Base-by-base conservation (phyloP, 35 echinoderm and acorn worm genomes). In the Amphiura filiformis region DNA sequence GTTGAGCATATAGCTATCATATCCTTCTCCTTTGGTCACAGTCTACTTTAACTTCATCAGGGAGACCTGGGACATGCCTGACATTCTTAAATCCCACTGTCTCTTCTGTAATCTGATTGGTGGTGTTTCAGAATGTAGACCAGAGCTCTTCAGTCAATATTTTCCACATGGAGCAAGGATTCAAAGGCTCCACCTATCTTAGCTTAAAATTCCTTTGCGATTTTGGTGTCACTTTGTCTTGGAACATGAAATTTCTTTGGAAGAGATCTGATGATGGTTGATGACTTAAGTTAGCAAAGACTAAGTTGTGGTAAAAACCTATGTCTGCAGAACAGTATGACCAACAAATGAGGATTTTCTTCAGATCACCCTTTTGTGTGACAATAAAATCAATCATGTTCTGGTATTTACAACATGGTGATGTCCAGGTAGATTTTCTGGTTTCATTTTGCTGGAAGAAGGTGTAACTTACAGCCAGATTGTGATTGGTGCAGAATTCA, bases 311-410 rank as follows among this genome's bases (percentile, higher is more conserved):
- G 34, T 85, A 44, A 13, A 52, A 85, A 26, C 83, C 83, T 11
- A 85, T 65, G 18, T 85, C 83, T 31, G 83, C 83, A 14, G 83
- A 57, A 35, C 83, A 85, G 56, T 85, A 85, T 70, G 83, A 85
- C 41, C 83, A 7, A 52, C 83, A 85, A 30, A 65, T 85, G 20
- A 34, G 83, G 65, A 85, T 61, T 57, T 34, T 85, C 13, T 22
- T 65, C 31, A 85, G 34, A 18, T 70, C 33, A 14, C 65, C 56
- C 56, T 38, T 13, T 65, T 85, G 47, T 30, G 83, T 70, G n/a
- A 85, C 65, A 30, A 85, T 70, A 33, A 85, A 64, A 32, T 85
- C 83, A 35, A 85, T 85, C 57, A 61, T 47, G 34, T 85, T 85
- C 23, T 28, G 49, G 56, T 65, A 85, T 39, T 17, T 32, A 33